phyloP scores from a whole-genome alignment of 1,140 invertebrate genomes.

The Drosophila kohkoa region DNA sequence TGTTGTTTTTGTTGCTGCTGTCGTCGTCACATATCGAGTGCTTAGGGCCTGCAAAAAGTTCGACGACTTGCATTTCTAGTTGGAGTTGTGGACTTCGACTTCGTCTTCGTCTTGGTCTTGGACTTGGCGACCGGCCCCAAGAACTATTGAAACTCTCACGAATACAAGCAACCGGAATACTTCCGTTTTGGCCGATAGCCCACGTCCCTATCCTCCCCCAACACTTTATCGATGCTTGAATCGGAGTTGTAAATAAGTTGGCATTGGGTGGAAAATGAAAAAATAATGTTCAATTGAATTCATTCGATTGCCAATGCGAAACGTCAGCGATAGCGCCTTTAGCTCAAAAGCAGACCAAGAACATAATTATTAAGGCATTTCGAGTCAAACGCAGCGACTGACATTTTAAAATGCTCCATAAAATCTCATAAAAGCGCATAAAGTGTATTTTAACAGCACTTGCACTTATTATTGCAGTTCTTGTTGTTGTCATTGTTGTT shows the following conservation, averaged over 20 bases:
- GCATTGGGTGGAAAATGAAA: slow-evolving; percentile 49
- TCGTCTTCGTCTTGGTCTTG: slow-evolving; percentile 24
- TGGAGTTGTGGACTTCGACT: slow-evolving; percentile 30
- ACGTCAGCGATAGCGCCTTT: neutral
- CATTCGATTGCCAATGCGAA: slow-evolving; percentile 59
- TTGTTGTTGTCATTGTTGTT: slow-evolving; percentile 23
- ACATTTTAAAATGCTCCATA: slow-evolving; percentile 71
- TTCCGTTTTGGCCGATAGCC: slow-evolving; percentile 39
- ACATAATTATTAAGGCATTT: slow-evolving; percentile 68
- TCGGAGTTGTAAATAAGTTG: slow-evolving; percentile 68
- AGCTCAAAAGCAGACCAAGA: slow-evolving; percentile 2
- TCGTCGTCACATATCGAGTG: slow-evolving; percentile 70
- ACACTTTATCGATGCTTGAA: slow-evolving; percentile 13
- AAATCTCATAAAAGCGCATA: slow-evolving; percentile 78
- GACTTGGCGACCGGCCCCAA: slow-evolving; percentile 30
- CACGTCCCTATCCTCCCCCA: slow-evolving; percentile 14
- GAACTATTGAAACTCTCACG: slow-evolving; percentile 25
- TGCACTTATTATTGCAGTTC: slow-evolving; percentile 23
- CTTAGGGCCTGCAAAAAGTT: slow-evolving; percentile 56
- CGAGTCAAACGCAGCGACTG: slow-evolving; percentile 31
- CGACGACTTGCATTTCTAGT: slow-evolving; percentile 59
- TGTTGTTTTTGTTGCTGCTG: slow-evolving; percentile 37
- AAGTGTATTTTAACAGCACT: slow-evolving; percentile 68
- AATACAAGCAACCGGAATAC: slow-evolving; percentile 21
- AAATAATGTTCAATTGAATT: slow-evolving; percentile 77